Evolutionary conservation across 2,888 invertebrate species (phyloP).

Genomic region (Cheilosia vernalis): DNA sequence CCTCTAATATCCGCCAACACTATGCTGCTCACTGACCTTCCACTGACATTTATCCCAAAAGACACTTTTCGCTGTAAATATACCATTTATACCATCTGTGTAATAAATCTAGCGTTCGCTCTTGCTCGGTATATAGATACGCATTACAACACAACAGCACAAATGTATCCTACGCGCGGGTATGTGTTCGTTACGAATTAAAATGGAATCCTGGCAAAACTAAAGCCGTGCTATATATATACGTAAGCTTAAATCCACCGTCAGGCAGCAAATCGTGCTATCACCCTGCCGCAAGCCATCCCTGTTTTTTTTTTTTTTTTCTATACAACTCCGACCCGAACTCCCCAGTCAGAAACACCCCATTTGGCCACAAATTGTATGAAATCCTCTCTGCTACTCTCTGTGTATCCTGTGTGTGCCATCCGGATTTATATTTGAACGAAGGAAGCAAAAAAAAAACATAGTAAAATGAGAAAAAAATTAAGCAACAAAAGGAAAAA

Average conservation of each 20-base stretch:
- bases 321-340: background rate
- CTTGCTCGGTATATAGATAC: constrained; percentile 1
- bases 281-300: background rate
- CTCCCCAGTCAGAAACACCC: constrained; percentile 51
- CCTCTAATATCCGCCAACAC: constrained; percentile 2
- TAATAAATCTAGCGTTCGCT: constrained; percentile 64
- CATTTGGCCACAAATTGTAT: constrained; percentile 44
- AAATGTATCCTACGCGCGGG: background rate
- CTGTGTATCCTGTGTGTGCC: constrained; percentile 41
- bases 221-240: constrained; percentile 39
- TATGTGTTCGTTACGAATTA: constrained; percentile 15
- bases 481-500: constrained; percentile 15
- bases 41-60: constrained; percentile 69
- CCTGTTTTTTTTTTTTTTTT: background rate
- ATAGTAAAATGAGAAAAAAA: constrained; percentile 1
- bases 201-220: constrained; percentile 50
- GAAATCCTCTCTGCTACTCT: constrained; percentile 17
- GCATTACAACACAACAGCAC: constrained; percentile 5
- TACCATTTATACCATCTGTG: constrained; percentile 68
- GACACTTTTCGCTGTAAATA: constrained; percentile 60
- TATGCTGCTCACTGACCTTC: constrained; percentile 61
- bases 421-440: constrained; percentile 55
- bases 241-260: constrained; percentile 52
- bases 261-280: constrained; percentile 45
- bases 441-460: no score